Conservation (phyloP, 2,113 vertebrate species). For the Suricata suricatta region DNA sequence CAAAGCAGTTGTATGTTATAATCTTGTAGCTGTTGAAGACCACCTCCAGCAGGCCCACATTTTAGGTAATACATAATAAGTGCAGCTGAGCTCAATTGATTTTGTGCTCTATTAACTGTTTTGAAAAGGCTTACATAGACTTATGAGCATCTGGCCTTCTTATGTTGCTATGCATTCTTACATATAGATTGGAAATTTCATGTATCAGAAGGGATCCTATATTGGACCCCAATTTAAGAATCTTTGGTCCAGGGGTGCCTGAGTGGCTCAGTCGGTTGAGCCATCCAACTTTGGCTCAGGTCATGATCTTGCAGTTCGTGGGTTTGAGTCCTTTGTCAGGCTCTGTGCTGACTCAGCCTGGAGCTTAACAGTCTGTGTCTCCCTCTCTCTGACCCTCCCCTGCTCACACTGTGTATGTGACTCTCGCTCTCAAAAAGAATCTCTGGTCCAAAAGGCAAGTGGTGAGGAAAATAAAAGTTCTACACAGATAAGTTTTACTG, state of each 20-base stretch:
- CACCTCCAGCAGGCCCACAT: not conserved
- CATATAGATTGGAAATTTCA: not conserved
- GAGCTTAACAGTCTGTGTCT: too few relatives aligned
- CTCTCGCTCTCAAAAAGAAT: not conserved
- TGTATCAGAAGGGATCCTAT: not conserved
- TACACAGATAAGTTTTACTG: not conserved
- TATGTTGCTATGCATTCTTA: not conserved
- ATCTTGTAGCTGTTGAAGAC: conserved; percentile 1
- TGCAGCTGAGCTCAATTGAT: not conserved
- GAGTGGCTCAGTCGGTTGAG: too few relatives aligned
- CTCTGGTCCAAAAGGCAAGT: not conserved
- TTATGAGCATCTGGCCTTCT: not conserved
- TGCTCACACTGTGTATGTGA: too few relatives aligned
- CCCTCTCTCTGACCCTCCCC: too few relatives aligned
- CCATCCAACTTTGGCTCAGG: too few relatives aligned
- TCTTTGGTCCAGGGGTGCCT: too few relatives aligned
- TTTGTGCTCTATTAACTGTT: not conserved
- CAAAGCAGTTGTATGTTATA: not conserved
- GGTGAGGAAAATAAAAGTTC: not conserved
- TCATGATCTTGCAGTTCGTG: too few relatives aligned
- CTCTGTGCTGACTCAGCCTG: too few relatives aligned
- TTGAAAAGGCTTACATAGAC: not conserved
- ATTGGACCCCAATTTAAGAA: not conserved
- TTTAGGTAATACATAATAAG: not conserved
- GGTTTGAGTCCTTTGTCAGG: too few relatives aligned